Percentiles rank a stretch among this genome's conserved stretches.
phyloP scores from a whole-genome alignment of 2,888 invertebrate genomes.

The Acronicta alni region DNA sequence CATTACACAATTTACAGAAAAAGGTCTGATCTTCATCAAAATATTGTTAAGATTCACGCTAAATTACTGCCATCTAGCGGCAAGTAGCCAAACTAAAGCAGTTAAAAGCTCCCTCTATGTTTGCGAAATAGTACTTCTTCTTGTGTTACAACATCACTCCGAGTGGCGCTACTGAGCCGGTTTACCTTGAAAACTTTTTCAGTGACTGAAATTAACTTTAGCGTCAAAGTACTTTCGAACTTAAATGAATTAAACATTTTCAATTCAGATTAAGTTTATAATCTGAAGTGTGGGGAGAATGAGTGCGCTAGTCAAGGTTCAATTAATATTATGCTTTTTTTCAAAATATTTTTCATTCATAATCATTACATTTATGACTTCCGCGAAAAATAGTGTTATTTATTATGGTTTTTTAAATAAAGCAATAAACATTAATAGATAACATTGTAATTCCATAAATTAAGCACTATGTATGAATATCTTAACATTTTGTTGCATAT shows the following conservation, averaged over 20 bases:
- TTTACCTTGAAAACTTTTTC: constrained; percentile 37
- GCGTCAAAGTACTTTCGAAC: constrained; percentile 18
- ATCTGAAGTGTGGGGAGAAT: too few relatives aligned
- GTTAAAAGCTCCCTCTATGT: constrained; percentile 68
- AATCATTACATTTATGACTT: too few relatives aligned
- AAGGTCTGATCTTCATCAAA: neutral
- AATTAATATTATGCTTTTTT: too few relatives aligned
- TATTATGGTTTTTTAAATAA: neutral
- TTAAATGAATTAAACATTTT: constrained; percentile 17
- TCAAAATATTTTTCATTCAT: too few relatives aligned
- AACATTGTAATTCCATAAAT: too few relatives aligned
- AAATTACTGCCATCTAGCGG: constrained; percentile 67
- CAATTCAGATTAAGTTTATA: constrained; percentile 30
- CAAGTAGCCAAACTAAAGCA: constrained; percentile 64
- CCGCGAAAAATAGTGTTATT: too few relatives aligned
- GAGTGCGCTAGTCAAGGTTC: too few relatives aligned
- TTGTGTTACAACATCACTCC: neutral
- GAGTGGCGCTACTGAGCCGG: constrained; percentile 43
- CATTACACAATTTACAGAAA: too few relatives aligned
- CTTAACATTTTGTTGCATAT: neutral
- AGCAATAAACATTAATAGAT: neutral
- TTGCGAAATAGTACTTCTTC: constrained; percentile 4
- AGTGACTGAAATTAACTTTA: too few relatives aligned
- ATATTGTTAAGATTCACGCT: neutral
- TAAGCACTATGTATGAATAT: neutral